Conservation (phyloP, 2,113 vertebrate genomes). For the Nesogale talazaci region DNA sequence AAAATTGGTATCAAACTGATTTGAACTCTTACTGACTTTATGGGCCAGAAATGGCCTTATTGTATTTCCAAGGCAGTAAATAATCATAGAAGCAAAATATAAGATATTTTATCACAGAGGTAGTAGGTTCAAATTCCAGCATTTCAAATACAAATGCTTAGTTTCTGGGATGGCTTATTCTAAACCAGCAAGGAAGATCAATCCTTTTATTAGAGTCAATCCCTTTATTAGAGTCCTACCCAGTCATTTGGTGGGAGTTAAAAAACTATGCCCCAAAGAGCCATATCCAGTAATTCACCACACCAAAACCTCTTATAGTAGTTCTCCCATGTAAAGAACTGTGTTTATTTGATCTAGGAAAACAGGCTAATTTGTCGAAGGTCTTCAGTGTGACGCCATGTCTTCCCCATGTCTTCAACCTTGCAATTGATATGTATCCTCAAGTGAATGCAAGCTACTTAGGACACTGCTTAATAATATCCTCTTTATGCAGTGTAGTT, state of each 20-base stretch:
- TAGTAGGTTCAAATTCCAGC: background rate
- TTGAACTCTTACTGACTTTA: background rate
- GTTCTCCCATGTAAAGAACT: background rate
- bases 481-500: background rate
- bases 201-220: no score
- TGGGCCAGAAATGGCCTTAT: background rate
- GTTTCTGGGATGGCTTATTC: no score
- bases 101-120: background rate
- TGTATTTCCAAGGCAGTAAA: background rate
- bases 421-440: slow-evolving; percentile 8
- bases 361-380: background rate
- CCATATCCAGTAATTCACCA: no score
- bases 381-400: background rate
- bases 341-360: background rate
- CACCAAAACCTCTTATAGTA: background rate
- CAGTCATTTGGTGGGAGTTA: no score
- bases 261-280: no score
- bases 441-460: background rate
- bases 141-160: background rate
- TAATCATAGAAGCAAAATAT: background rate
- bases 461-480: background rate
- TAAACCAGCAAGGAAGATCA: no score
- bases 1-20: background rate
- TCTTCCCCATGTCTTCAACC: slow-evolving; percentile 3
- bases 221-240: no score